Percentiles rank a stretch among this genome's conserved stretches.
These are phyloP conservation scores for Agonopterix subpropinquella DNA, from an alignment of 2,888 invertebrate genomes.

Conservation along the genomic window DNA sequence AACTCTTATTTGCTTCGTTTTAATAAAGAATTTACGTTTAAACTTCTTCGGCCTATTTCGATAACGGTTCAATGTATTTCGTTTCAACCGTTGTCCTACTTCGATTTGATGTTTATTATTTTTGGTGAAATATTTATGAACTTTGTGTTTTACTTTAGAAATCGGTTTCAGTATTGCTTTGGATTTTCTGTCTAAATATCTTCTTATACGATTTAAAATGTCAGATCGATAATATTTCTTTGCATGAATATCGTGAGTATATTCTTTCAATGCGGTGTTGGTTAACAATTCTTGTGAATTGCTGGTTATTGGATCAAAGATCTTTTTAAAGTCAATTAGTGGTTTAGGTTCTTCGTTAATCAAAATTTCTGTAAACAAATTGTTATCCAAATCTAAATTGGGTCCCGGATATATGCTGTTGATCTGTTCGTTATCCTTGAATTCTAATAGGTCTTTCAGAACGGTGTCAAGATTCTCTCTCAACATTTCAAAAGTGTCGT, in stretches of 20 bases:
- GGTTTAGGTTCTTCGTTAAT: no score
- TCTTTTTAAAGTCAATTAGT: no score
- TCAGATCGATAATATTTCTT: constrained; percentile 16
- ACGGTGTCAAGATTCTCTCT: constrained; percentile 86
- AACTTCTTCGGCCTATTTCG: not conserved
- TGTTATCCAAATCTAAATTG: constrained; percentile 42
- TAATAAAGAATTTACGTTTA: constrained; percentile 15
- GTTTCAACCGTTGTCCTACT: constrained; percentile 4
- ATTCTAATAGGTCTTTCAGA: constrained; percentile 79
- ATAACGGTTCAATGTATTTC: not conserved
- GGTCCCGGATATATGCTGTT: constrained; percentile 50
- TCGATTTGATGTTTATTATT: constrained; percentile 1
- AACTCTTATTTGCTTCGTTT: constrained; percentile 16
- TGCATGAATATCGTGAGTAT: not conserved
- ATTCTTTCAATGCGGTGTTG: not conserved
- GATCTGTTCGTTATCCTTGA: constrained; percentile 48
- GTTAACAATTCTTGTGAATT: not conserved
- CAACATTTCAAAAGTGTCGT: constrained; percentile 93
- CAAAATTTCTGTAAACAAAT: constrained; percentile 28
- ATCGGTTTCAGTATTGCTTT: constrained; percentile 28
- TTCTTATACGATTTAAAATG: constrained; percentile 50
- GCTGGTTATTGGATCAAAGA: not conserved
- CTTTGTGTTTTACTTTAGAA: constrained; percentile 27
- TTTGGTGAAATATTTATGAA: constrained; percentile 20
- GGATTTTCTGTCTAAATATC: constrained; percentile 47